Evolutionary conservation across 2,888 invertebrate species (phyloP).

Genomic region (Camptogramma bilineatum): DNA sequence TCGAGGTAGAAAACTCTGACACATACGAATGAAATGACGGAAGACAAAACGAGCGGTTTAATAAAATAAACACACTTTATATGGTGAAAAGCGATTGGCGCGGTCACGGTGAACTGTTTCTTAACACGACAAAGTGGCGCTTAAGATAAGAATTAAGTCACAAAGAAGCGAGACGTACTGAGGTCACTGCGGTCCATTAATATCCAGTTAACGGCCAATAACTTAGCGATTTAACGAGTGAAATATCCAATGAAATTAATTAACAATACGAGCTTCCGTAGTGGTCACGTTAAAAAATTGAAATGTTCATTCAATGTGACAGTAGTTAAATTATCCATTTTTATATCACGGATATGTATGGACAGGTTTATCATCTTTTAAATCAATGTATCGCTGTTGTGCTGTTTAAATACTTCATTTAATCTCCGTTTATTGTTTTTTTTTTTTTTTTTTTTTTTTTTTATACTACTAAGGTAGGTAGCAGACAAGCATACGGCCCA

Average conservation of each 20-base stretch:
- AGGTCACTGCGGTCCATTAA: slow-evolving; percentile 71
- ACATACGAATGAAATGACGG: slow-evolving; percentile 54
- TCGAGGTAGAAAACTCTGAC: slow-evolving; percentile 47
- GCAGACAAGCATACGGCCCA: no score
- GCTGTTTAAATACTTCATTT: slow-evolving; percentile 21
- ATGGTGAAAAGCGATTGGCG: slow-evolving; percentile 65
- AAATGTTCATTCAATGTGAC: slow-evolving; percentile 54
- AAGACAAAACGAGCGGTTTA: slow-evolving; percentile 59
- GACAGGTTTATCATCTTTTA: slow-evolving; percentile 31
- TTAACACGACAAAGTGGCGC: slow-evolving; percentile 56
- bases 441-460: no score
- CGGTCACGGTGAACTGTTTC: slow-evolving; percentile 50
- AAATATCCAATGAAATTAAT: slow-evolving; percentile 71
- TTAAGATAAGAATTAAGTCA: slow-evolving; percentile 63
- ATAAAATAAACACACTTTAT: slow-evolving; percentile 62
- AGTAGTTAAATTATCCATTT: slow-evolving; percentile 44
- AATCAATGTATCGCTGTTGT: slow-evolving; percentile 15
- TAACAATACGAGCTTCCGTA: slow-evolving; percentile 61
- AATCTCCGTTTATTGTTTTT: slow-evolving; percentile 19
- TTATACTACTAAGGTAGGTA: no score
- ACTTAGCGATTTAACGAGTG: slow-evolving; percentile 68
- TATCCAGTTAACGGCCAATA: slow-evolving; percentile 67
- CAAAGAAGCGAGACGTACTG: slow-evolving; percentile 56
- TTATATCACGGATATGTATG: slow-evolving; percentile 31
- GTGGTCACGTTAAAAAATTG: slow-evolving; percentile 51